Conservation (phyloP, 2,888 invertebrate genomes). For the Sarcophaga caerulescens region DNA sequence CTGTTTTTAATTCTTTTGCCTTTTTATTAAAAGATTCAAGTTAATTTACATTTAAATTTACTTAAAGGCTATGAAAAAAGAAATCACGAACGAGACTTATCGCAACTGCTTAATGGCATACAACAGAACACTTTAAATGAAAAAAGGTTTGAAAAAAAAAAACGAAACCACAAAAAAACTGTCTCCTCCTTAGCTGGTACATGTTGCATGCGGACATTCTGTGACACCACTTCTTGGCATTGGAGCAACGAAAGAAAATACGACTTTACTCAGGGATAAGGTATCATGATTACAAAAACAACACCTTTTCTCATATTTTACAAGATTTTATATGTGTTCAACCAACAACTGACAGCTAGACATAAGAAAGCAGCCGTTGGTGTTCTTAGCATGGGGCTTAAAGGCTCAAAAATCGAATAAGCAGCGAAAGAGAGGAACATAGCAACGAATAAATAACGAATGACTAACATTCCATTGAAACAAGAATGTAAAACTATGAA, state of each 20-base stretch:
- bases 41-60: slow-evolving; percentile 74
- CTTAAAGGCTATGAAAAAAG: slow-evolving; percentile 22
- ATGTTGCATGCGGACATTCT: background rate
- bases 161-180: slow-evolving; percentile 5
- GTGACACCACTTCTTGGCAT: background rate
- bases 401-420: slow-evolving; percentile 4
- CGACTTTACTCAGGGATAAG: slow-evolving; percentile 40
- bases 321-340: slow-evolving; percentile 53
- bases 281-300: slow-evolving; percentile 55
- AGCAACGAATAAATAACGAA: background rate
- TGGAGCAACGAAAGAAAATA: slow-evolving; percentile 18
- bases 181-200: slow-evolving; percentile 31
- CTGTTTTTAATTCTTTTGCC: background rate
- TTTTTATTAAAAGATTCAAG: slow-evolving; percentile 33
- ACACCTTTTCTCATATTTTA: slow-evolving; percentile 60
- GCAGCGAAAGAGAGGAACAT: slow-evolving; percentile 14
- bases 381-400: slow-evolving; percentile 50
- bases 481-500: background rate
- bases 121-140: slow-evolving; percentile 20
- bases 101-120: slow-evolving; percentile 38
- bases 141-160: background rate
- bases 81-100: slow-evolving; percentile 41
- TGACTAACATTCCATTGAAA: slow-evolving; percentile 31
- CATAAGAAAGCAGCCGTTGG: slow-evolving; percentile 5
- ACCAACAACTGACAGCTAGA: slow-evolving; percentile 55